phyloP scores from a whole-genome alignment of 1,140 invertebrate species.

The Drosophila pallidifrons region DNA sequence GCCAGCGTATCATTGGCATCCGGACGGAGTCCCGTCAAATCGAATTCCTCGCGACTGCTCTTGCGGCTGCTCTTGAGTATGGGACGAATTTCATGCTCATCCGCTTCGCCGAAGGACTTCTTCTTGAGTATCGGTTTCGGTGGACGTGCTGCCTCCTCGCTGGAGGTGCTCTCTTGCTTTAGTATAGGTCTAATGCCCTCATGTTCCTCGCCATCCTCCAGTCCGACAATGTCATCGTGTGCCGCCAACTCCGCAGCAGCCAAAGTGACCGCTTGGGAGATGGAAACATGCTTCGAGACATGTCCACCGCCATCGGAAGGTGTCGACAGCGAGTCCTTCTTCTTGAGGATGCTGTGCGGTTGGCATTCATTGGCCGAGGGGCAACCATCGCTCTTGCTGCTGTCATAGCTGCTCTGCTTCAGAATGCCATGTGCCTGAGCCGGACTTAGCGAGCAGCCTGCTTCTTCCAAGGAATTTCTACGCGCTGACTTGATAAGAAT shows the following conservation, averaged over 20 bases:
- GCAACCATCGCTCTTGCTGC: conserved; percentile 86
- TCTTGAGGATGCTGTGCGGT: conserved; percentile 91
- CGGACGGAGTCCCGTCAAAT: conserved; percentile 48
- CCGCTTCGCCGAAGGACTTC: conserved; percentile 91
- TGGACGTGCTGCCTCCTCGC: conserved; percentile 83
- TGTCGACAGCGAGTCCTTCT: conserved; percentile 88
- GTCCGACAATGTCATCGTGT: conserved; percentile 25
- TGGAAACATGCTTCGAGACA: conserved; percentile 88
- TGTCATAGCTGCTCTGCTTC: conserved; percentile 88
- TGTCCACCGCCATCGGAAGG: conserved; percentile 80
- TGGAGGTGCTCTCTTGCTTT: conserved; percentile 86
- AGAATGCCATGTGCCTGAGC: conserved; percentile 87
- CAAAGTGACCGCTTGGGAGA: conserved; percentile 89
- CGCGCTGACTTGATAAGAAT: conserved; percentile 84
- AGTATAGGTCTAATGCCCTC: conserved; percentile 91
- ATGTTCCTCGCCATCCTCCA: conserved; percentile 85
- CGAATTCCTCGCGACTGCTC: conserved; percentile 85
- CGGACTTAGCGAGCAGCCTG: conserved; percentile 50
- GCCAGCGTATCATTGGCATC: conserved; percentile 39
- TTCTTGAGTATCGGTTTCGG: conserved; percentile 93
- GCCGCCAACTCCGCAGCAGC: conserved; percentile 86
- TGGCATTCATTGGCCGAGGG: conserved; percentile 87
- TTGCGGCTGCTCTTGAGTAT: conserved; percentile 92
- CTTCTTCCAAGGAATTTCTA: conserved; percentile 85
- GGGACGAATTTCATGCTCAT: conserved; percentile 88